Percentiles rank a stretch among this genome's conserved stretches.
These are phyloP conservation scores for Hiodon alosoides DNA, from an alignment of 2,113 vertebrate genomes.

Conservation along the genomic window DNA sequence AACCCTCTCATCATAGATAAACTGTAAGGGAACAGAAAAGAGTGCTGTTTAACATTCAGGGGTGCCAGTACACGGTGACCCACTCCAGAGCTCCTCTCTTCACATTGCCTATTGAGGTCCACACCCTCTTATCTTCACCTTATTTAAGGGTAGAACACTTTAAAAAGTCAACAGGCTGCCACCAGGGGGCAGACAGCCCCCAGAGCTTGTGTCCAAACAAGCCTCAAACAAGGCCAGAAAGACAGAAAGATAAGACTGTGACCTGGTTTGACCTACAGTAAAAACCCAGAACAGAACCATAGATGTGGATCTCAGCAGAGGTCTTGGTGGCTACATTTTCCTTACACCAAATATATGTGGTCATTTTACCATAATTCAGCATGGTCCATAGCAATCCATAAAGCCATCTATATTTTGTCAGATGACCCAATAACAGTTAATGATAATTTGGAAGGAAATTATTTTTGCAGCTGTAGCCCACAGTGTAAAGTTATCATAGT, in stretches of 20 bases:
- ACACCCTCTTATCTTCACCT: background rate
- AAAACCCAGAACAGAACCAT: background rate
- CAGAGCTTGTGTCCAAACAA: background rate
- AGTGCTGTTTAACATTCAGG: background rate
- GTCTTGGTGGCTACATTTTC: no score
- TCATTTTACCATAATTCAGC: no score
- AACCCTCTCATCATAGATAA: constrained; percentile 96
- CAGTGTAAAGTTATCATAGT: no score
- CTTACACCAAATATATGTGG: no score
- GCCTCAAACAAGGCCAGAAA: background rate
- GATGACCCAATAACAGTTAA: no score
- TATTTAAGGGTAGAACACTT: background rate
- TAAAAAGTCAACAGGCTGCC: background rate
- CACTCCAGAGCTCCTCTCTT: background rate
- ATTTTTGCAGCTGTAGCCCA: no score
- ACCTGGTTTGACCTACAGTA: constrained; percentile 4
- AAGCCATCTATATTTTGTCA: no score
- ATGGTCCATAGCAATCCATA: no score
- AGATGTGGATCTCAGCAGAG: no score
- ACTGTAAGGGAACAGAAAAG: constrained; percentile 65
- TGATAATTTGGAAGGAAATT: no score
- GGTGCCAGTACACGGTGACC: background rate
- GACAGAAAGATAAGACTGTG: background rate
- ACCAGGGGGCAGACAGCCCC: background rate
- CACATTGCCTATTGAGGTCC: background rate